Evolutionary conservation across 2,113 vertebrate species (phyloP).

Genomic region (Mixornis gularis): DNA sequence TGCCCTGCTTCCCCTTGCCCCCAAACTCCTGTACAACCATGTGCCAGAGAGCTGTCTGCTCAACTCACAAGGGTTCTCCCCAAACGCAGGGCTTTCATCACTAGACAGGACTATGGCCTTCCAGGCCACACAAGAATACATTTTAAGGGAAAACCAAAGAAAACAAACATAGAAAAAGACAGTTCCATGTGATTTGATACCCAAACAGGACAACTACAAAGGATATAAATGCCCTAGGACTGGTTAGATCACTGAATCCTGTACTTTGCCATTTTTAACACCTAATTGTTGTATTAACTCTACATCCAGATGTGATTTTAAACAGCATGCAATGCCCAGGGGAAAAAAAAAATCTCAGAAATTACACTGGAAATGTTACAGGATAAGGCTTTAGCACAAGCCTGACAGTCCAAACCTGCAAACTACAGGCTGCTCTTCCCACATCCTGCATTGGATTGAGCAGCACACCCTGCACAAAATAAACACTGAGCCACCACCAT

Average conservation of each 20-base stretch:
- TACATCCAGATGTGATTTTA: not conserved
- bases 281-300: not conserved
- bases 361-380: not conserved
- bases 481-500: not conserved
- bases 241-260: not conserved
- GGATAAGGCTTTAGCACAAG: not conserved
- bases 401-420: not conserved
- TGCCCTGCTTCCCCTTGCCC: not conserved
- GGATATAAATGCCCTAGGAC: not conserved
- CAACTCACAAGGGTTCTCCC: not conserved
- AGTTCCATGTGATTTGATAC: not conserved
- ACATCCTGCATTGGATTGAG: not conserved
- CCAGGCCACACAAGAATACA: not conserved
- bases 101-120: not conserved
- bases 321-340: not conserved
- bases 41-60: not conserved
- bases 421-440: not conserved
- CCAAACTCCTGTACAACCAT: accelerated
- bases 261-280: not conserved
- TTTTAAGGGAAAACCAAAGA: not conserved
- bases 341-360: not conserved
- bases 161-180: not conserved
- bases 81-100: not conserved
- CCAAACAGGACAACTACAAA: not conserved
- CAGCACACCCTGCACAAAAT: not conserved